phyloP scores from a whole-genome alignment of 2,888 invertebrate species.

The Mimas tiliae region DNA sequence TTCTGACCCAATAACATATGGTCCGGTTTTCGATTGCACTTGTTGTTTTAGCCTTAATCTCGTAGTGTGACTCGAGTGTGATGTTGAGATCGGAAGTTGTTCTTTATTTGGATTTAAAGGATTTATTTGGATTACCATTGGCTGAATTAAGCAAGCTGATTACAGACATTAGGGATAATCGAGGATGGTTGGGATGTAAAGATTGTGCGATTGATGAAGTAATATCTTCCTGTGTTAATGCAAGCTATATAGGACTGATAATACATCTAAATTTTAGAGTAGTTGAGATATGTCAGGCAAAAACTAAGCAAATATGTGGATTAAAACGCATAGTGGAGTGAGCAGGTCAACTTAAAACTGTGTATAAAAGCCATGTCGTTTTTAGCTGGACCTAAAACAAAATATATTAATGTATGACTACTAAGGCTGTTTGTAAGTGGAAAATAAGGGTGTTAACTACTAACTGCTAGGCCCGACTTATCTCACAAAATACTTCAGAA shows the following conservation, averaged over 20 bases:
- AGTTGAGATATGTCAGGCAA: no score
- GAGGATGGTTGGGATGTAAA: no score
- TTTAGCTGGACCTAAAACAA: background rate
- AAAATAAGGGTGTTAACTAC: background rate
- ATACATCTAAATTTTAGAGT: no score
- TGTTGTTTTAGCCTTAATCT: slow-evolving; percentile 26
- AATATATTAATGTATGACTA: background rate
- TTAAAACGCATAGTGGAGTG: background rate
- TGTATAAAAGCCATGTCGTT: background rate
- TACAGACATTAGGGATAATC: no score
- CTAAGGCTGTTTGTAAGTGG: background rate
- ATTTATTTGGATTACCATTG: background rate
- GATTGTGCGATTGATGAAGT: no score
- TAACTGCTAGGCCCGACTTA: background rate
- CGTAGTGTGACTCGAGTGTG: background rate
- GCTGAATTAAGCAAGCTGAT: no score
- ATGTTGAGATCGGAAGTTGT: background rate
- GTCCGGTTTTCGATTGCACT: slow-evolving; percentile 20
- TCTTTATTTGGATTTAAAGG: background rate
- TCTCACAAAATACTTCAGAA: no score
- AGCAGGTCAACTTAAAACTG: slow-evolving; percentile 7
- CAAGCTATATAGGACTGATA: no score
- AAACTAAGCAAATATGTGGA: no score
- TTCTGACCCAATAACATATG: slow-evolving; percentile 33
- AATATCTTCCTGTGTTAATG: no score